Percentiles rank a stretch among this genome's conserved stretches.
Conservation (phyloP, 2,888 invertebrate genomes). For the Muschampia plurimacula region DNA sequence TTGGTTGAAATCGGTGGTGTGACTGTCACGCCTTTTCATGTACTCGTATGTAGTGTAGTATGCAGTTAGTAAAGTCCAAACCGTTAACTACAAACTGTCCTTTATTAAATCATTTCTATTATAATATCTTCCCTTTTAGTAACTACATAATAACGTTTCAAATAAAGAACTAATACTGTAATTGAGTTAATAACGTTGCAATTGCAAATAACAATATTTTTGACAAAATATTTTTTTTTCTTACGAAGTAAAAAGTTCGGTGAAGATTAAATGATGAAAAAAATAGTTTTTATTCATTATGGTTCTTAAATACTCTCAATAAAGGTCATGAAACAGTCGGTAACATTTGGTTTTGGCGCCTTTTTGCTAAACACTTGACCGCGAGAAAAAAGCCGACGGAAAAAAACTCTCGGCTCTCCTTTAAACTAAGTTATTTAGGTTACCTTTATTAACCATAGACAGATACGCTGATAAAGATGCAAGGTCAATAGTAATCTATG, state of each 20-base stretch:
- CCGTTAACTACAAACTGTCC: slow-evolving; percentile 13
- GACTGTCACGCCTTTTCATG: slow-evolving; percentile 56
- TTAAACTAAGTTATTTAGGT: slow-evolving; percentile 17
- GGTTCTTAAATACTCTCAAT: no score
- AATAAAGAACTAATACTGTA: background rate
- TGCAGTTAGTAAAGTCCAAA: slow-evolving; percentile 19
- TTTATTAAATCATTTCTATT: background rate
- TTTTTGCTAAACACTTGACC: no score
- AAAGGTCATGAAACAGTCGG: no score
- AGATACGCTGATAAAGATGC: slow-evolving; percentile 2
- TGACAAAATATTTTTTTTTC: no score
- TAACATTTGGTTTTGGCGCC: no score
- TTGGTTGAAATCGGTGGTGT: slow-evolving; percentile 67
- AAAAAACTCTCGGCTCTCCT: no score
- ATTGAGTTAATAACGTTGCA: background rate
- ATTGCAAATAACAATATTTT: background rate
- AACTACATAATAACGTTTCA: background rate
- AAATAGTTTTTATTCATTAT: no score
- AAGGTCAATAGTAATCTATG: slow-evolving; percentile 15
- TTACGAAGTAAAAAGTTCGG: background rate
- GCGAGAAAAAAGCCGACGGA: no score
- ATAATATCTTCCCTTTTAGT: background rate
- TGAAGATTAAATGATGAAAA: background rate
- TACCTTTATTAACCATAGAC: slow-evolving; percentile 20
- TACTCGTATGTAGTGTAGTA: background rate